phyloP scores from a whole-genome alignment of 2,113 vertebrate genomes.

The Tricholaema leucomelas region DNA sequence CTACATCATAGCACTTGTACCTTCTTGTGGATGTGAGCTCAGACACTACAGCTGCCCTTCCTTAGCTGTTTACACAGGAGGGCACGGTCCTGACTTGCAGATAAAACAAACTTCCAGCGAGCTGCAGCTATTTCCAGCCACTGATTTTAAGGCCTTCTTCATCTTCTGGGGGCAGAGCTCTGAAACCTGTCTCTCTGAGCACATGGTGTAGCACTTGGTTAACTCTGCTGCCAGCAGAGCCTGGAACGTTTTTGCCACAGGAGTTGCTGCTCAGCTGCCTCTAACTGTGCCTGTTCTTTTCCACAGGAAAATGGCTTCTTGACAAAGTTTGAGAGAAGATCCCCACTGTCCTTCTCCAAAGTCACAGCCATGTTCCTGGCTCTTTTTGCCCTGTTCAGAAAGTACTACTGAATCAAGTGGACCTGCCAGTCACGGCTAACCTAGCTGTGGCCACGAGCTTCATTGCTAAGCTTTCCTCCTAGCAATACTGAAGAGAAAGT shows the following conservation, averaged over 20 bases:
- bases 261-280: not conserved
- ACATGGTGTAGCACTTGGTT: not conserved
- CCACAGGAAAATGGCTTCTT: conserved; percentile 76
- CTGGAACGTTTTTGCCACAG: accelerated
- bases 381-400: conserved; percentile 54
- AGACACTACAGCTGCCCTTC: not conserved
- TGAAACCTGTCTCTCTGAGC: not conserved
- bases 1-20: not conserved
- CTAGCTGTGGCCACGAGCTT: conserved; percentile 1
- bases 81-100: not conserved
- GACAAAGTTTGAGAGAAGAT: conserved; percentile 70
- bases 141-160: not conserved
- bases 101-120: conserved; percentile 3
- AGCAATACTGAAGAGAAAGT: not conserved
- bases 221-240: not conserved
- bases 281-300: not conserved
- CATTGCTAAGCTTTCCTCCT: not conserved
- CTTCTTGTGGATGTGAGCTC: not conserved
- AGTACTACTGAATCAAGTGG: conserved; percentile 61
- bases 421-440: not conserved
- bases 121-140: conserved; percentile 11
- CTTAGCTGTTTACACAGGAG: not conserved
- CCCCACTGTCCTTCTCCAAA: conserved; percentile 68
- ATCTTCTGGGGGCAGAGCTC: not conserved
- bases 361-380: conserved; percentile 48